Conservation (phyloP, 2,797 vertebrate genomes). For the Spheniscus humboldti region DNA sequence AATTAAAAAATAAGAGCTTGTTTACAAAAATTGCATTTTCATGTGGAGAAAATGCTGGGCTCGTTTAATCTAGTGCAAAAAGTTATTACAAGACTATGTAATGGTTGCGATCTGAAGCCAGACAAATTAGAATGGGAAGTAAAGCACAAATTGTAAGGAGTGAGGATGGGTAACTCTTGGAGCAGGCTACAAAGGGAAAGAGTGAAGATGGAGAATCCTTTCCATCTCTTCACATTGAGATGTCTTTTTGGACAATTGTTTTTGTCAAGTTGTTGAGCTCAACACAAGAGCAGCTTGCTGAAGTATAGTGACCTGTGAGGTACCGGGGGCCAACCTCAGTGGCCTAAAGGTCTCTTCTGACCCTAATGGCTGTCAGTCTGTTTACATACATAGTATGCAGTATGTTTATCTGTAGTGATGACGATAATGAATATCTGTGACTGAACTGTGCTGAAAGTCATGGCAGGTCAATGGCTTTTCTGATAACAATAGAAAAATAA, state of each 20-base stretch:
- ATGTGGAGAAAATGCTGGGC: background rate
- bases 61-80: background rate
- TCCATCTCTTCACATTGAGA: background rate
- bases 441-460: background rate
- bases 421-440: background rate
- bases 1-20: background rate
- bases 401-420: background rate
- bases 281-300: background rate
- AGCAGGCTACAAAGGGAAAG: background rate
- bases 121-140: constrained; percentile 29
- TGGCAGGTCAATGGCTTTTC: background rate
- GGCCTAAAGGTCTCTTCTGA: background rate
- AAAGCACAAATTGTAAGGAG: background rate
- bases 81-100: background rate
- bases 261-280: background rate
- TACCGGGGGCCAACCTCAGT: background rate
- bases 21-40: background rate
- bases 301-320: background rate
- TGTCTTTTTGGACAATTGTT: background rate
- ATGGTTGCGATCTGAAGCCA: background rate
- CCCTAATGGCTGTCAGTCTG: background rate
- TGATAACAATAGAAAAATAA: background rate
- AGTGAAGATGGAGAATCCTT: background rate
- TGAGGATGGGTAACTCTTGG: constrained; percentile 24
- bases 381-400: background rate